A percentile compares a stretch with the other conserved stretches of the same genome.
phyloP scores from a whole-genome alignment of 1,140 invertebrate genomes.

The Coenobita brevimanus region DNA sequence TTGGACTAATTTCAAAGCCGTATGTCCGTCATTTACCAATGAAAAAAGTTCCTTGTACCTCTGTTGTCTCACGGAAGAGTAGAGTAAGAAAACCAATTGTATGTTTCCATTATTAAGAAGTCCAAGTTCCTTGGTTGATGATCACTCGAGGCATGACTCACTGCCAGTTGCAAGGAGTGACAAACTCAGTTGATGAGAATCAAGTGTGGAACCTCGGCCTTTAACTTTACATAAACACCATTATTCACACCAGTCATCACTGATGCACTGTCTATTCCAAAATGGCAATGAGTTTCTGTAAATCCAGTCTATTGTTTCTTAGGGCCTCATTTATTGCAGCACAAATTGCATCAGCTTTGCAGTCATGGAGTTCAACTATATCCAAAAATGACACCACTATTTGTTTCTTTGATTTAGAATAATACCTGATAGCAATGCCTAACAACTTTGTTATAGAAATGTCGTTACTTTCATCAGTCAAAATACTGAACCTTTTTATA shows the following conservation, averaged over 20 bases:
- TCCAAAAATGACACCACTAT: slow-evolving; percentile 3
- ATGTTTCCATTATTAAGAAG: not conserved
- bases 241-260: slow-evolving; percentile 33
- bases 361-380: not conserved
- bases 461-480: slow-evolving; percentile 37
- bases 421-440: no score
- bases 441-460: no score
- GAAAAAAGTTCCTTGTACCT: slow-evolving; percentile 30
- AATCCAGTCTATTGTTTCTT: not conserved
- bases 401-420: not conserved
- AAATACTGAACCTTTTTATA: slow-evolving; percentile 16
- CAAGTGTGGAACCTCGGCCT: slow-evolving; percentile 20
- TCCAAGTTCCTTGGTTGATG: slow-evolving; percentile 29
- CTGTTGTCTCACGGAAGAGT: not conserved
- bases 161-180: slow-evolving; percentile 21
- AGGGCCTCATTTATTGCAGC: not conserved
- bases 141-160: slow-evolving; percentile 19
- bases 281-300: slow-evolving; percentile 33
- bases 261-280: slow-evolving; percentile 27
- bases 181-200: not conserved
- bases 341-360: slow-evolving; percentile 18
- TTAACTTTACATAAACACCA: slow-evolving; percentile 24
- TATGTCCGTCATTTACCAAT: slow-evolving; percentile 12
- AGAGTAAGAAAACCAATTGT: slow-evolving; percentile 39
- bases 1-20: slow-evolving; percentile 12